Percentiles rank a stretch among this genome's conserved stretches.
These are phyloP conservation scores for Acrocephalus arundinaceus DNA, from an alignment of 2,113 vertebrate species.

Conservation along the genomic window DNA sequence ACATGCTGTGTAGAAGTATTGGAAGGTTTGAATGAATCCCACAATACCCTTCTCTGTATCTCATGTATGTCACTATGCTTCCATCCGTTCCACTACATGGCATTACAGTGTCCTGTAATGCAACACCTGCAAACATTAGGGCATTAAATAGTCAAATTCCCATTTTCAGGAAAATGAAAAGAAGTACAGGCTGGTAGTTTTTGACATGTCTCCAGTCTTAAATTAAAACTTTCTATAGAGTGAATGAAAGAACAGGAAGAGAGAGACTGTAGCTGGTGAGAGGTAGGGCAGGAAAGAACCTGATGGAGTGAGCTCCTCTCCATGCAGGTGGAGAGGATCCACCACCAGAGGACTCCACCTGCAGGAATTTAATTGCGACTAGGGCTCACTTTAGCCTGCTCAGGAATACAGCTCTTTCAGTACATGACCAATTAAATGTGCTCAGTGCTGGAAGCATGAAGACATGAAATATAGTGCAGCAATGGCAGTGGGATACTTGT, in stretches of 20 bases:
- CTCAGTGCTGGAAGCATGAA: not conserved
- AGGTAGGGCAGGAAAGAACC: not conserved
- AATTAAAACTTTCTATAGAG: not conserved
- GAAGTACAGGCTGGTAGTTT: not conserved
- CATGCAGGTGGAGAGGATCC: not conserved
- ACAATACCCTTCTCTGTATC: not conserved
- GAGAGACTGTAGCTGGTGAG: not conserved
- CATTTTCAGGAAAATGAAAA: not conserved
- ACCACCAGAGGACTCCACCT: not conserved
- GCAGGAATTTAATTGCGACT: not conserved
- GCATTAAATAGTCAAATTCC: not conserved
- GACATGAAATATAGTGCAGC: not conserved
- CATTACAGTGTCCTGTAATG: not conserved
- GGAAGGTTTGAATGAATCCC: not conserved
- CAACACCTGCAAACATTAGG: not conserved
- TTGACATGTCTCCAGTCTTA: not conserved
- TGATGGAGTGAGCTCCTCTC: not conserved
- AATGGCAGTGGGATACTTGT: not conserved
- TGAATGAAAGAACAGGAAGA: not conserved
- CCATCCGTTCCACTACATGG: accelerated
- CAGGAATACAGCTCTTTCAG: not conserved
- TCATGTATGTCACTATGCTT: accelerated
- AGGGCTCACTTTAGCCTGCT: not conserved
- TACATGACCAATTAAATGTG: not conserved
- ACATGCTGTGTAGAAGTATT: not conserved